Evolutionary conservation across 2,888 invertebrate species (phyloP).

Genomic region (Galeruca laticollis): DNA sequence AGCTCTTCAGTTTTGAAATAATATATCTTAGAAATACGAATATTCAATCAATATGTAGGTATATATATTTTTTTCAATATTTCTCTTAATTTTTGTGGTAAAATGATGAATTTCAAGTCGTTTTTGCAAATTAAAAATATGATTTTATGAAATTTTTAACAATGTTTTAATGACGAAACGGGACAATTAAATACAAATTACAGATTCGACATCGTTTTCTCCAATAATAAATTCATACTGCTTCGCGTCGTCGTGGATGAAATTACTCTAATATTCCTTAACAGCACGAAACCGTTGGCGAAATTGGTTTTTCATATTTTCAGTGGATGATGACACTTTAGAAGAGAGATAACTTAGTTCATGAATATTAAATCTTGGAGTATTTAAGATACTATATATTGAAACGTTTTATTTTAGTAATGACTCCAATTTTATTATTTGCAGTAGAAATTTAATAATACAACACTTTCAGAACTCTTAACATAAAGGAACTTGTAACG

Average conservation of each 20-base stretch:
- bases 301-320: constrained; percentile 32
- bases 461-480: not conserved
- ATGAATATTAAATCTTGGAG: constrained; percentile 22
- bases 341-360: constrained; percentile 15
- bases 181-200: no score
- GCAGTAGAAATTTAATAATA: not conserved
- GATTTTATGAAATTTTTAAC: no score
- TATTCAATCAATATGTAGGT: no score
- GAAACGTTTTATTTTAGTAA: not conserved
- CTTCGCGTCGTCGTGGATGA: not conserved
- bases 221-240: not conserved
- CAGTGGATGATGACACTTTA: constrained; percentile 14
- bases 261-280: constrained; percentile 32
- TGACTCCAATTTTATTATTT: not conserved
- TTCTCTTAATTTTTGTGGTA: no score
- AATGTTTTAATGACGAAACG: no score
- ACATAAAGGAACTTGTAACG: no score
- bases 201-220: no score
- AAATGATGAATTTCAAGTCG: no score
- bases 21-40: no score
- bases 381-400: constrained; percentile 7
- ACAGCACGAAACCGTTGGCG: constrained; percentile 22
- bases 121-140: no score
- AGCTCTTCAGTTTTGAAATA: no score
- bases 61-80: no score